Base-by-base conservation (phyloP, 2,113 vertebrate genomes). In the Erythrocercus mccallii region DNA sequence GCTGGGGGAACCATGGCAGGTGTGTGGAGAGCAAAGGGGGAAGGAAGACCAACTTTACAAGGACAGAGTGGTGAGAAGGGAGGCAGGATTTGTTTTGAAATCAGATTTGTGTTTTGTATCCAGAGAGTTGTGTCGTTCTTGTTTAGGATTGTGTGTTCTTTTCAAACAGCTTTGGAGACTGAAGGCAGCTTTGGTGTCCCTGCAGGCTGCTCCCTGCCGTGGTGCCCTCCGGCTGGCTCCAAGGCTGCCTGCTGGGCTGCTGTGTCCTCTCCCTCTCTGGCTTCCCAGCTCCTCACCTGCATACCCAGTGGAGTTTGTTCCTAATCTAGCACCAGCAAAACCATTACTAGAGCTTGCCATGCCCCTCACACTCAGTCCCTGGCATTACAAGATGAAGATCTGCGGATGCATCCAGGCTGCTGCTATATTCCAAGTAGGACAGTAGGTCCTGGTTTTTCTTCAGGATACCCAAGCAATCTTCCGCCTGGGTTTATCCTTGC, bases 1-100 rank as follows among this genome's bases (percentile, higher is more conserved):
- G 61, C 40, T 7, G 4, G 23, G 21, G 18, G 6, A 54, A 35
- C 25, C 1, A 1, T 0, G 0, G 68, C 58, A 82, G 71, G 35
- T 23, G 44, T 35, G 45, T 4, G 20, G 37, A 42, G 30, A 37
- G 48, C 48, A 64, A 24, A 45, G 76, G 20, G 8, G 21, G n/a
- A 69, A 37, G 45, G 37, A 58, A 68, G 40, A 62, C 15, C 35
- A 45, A 2, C 50, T 80, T 58, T 56, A 17, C 38, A 65, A 86
- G 31, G 80, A 61, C 40, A 21, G 27, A 15, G 47, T 6, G 45
- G 37, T 72, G 37, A 48, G 53, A 64, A 60, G 21, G 30, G 37
- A 84, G 37, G 19, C 37, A 40, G 72, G 15, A 51, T 81, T 80
- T 83, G 40, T 83, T 77, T 86, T 60, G 40, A 42, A 38, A 60